Conservation (phyloP, 2,888 invertebrate genomes). For the Willowsia nigromaculata region DNA sequence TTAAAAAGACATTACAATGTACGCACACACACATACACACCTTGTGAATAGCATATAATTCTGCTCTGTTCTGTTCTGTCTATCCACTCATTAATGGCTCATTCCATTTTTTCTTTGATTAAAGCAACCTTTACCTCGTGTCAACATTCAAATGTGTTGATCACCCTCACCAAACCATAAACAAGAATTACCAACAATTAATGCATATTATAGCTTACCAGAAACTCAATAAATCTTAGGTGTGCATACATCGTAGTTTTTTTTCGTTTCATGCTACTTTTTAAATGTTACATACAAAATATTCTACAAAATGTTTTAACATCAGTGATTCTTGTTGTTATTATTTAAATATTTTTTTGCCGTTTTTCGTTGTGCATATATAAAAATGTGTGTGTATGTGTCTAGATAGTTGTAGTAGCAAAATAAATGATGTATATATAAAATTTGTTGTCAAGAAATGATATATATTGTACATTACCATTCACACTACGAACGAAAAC, state of each 20-base stretch:
- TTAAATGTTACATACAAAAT: background rate
- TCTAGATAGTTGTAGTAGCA: background rate
- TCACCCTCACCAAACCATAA: slow-evolving; percentile 52
- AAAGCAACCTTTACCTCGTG: slow-evolving; percentile 53
- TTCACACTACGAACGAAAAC: slow-evolving; percentile 35
- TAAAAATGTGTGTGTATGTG: background rate
- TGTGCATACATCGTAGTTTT: background rate
- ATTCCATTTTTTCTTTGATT: slow-evolving; percentile 22
- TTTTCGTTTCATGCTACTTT: background rate
- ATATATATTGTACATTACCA: slow-evolving; percentile 66
- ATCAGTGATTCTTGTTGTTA: slow-evolving; percentile 9
- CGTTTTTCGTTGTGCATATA: slow-evolving; percentile 12
- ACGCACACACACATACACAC: slow-evolving; percentile 13
- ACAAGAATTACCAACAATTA: slow-evolving; percentile 48
- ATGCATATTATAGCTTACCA: slow-evolving; percentile 28
- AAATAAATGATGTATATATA: background rate
- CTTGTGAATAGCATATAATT: background rate
- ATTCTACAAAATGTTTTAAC: slow-evolving; percentile 12
- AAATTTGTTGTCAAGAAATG: slow-evolving; percentile 55
- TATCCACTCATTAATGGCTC: slow-evolving; percentile 22
- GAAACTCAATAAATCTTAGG: slow-evolving; percentile 26
- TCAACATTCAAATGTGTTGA: slow-evolving; percentile 52
- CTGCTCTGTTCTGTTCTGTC: background rate
- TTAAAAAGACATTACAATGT: slow-evolving; percentile 57
- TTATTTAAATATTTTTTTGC: slow-evolving; percentile 19